A percentile compares a stretch with the other conserved stretches of the same genome.
Conservation (phyloP, 2,113 vertebrate species). For the Bucco capensis region DNA sequence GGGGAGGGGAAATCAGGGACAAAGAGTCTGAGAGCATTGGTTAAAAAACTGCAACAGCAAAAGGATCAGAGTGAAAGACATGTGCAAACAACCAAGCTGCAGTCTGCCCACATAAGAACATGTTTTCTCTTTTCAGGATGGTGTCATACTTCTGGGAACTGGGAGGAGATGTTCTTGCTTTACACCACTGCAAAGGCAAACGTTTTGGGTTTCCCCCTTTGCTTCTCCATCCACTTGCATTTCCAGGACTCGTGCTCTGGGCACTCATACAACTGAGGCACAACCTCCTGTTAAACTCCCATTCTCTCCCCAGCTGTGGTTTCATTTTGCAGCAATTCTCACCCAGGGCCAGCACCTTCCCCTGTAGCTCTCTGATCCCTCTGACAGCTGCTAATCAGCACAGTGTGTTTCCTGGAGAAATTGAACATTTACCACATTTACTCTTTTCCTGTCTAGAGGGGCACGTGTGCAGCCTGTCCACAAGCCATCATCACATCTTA, state of each 20-base stretch:
- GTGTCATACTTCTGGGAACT: conserved; percentile 62
- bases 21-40: background rate
- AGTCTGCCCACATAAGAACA: conserved; percentile 44
- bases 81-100: conserved; percentile 41
- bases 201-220: background rate
- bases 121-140: conserved; percentile 49
- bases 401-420: background rate
- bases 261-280: background rate
- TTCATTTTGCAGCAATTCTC: background rate
- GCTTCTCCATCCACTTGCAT: background rate
- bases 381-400: background rate
- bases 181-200: background rate
- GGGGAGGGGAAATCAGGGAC: background rate
- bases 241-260: background rate
- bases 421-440: background rate
- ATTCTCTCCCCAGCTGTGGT: background rate
- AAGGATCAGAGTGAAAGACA: background rate
- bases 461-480: background rate
- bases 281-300: background rate
- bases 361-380: background rate
- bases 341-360: background rate
- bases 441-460: conserved; percentile 23
- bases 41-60: background rate
- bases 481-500: accelerated
- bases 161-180: conserved; percentile 57